Evolutionary conservation across 2,888 invertebrate genomes (phyloP), one percentile per base, ranked within the genome.

Genomic region (Colostygia pectinataria): DNA sequence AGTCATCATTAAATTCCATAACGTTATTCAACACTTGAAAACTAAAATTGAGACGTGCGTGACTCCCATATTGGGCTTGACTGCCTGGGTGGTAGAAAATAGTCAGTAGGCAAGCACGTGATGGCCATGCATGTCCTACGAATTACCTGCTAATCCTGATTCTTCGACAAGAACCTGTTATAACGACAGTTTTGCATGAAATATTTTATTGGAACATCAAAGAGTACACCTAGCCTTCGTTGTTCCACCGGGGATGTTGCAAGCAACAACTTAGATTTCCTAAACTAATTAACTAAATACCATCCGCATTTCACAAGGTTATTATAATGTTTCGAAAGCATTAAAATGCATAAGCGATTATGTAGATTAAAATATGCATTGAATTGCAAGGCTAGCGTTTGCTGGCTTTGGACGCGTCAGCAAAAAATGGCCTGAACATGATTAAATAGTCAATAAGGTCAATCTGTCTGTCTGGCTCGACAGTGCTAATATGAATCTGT

Each of bases 361-460:
- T 44, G 38, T 37, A 37, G 32, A 55, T 52, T 54, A 49, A 25
- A 34, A 40, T 53, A 50, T 59, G 56, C 53, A 49, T 50, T 36
- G 37, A 46, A 46, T 33, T 50, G 37, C 47, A 50, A 49, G 44
- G 44, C 38, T 45, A 46, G 33, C 52, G 41, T 41, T 45, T 27
- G 44, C n/a, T 42, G 38, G 25, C 52, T 48, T 48, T 48, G 49
- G 50, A 29, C 12, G 36, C 48, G 43, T 44, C 39, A 52, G 25
- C 31, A 38, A 34, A 50, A 48, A 40, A 36, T 15, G 6, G 13
- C 41, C 12, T 33, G 2, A 36, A 37, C 23, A 40, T 31, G 12
- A 43, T 23, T 32, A 34, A 68, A 71, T 20, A 20, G 6, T 6
- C 2, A 65, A 62, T 46, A 46, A 61, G 70, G 73, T 71, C 68